Percentiles rank a stretch among this genome's conserved stretches.
phyloP scores from a whole-genome alignment of 2,797 vertebrate genomes.

The Pygocentrus nattereri region DNA sequence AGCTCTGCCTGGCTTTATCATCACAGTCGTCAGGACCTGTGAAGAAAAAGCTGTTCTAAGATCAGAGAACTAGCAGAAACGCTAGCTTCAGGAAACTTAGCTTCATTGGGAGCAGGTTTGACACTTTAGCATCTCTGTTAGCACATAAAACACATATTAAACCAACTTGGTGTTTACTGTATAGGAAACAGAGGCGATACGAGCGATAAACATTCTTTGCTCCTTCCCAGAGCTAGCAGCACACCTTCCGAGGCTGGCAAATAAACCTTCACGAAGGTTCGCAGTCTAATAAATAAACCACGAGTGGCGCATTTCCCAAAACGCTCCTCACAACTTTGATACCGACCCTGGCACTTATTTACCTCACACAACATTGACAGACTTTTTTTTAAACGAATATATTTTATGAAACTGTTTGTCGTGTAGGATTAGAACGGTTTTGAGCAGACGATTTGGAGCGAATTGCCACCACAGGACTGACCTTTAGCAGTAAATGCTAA shows the following conservation, averaged over 20 bases:
- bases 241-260: background rate
- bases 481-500: too few relatives aligned
- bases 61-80: background rate
- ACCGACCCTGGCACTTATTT: too few relatives aligned
- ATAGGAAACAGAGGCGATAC: background rate
- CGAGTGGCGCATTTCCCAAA: background rate
- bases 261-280: slow-evolving; percentile 10
- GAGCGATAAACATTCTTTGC: background rate
- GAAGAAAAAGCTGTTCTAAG: background rate
- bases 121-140: background rate
- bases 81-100: background rate
- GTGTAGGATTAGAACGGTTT: too few relatives aligned
- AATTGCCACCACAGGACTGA: too few relatives aligned
- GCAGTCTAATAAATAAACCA: background rate
- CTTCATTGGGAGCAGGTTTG: too few relatives aligned
- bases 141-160: background rate
- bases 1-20: background rate
- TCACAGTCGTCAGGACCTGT: background rate
- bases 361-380: too few relatives aligned
- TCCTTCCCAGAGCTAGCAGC: background rate
- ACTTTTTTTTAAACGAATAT: too few relatives aligned
- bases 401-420: too few relatives aligned
- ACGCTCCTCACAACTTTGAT: too few relatives aligned
- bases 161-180: background rate
- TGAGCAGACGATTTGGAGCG: too few relatives aligned